These are phyloP conservation scores for Hoplodrina ambigua DNA, from an alignment of 2,888 invertebrate species.

Conservation along the genomic window DNA sequence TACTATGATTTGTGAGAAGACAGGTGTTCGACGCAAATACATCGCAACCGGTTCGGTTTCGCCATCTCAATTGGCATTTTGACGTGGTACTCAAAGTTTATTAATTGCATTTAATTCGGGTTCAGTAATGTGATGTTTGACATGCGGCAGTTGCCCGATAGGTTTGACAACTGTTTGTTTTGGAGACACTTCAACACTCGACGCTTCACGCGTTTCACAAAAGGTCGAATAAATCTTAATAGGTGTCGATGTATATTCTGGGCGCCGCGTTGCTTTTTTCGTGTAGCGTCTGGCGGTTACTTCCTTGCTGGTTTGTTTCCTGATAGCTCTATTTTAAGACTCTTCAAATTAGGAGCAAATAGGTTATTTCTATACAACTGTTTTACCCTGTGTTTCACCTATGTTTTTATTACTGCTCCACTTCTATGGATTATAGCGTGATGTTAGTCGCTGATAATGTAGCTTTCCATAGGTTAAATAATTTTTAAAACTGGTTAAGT, in stretches of 20 bases:
- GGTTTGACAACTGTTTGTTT: conserved; percentile 24
- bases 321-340: conserved; percentile 17
- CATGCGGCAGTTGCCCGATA: conserved; percentile 12
- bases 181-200: conserved; percentile 23
- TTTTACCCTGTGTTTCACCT: too few species aligned
- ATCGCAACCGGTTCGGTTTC: conserved; percentile 81
- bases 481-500: too few species aligned
- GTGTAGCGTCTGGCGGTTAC: conserved; percentile 28
- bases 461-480: too few species aligned
- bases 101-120: conserved; percentile 40
- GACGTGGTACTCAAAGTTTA: conserved; percentile 78
- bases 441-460: too few species aligned
- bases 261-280: conserved; percentile 28
- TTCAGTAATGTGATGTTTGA: conserved; percentile 31
- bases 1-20: conserved; percentile 81
- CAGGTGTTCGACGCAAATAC: conserved; percentile 88
- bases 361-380: neutral
- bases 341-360: neutral
- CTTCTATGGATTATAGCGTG: too few species aligned
- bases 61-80: conserved; percentile 87
- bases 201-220: conserved; percentile 26
- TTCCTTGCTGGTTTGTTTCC: conserved; percentile 11
- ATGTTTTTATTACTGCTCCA: too few species aligned
- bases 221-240: conserved; percentile 36
- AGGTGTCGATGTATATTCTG: conserved; percentile 32